Percentiles rank a stretch among this genome's conserved stretches.
Evolutionary conservation across 2,888 invertebrate genomes (phyloP).

Genomic region (Eretmocerus hayati): DNA sequence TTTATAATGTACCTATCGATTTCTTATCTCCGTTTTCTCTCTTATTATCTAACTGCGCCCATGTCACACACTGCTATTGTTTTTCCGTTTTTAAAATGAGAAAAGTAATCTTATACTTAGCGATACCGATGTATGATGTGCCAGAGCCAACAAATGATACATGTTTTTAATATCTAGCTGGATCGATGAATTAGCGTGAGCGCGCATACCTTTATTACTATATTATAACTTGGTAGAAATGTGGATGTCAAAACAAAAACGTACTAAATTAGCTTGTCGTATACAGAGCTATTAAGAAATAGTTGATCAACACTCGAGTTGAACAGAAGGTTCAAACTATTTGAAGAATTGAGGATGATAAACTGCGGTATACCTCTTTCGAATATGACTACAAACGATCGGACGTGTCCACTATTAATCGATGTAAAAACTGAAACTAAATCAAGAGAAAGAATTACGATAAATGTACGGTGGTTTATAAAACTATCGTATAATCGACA

Average conservation of each 20-base stretch:
- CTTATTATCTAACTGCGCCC: constrained; percentile 19
- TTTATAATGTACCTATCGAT: constrained; percentile 11
- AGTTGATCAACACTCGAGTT: constrained; percentile 20
- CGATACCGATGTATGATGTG: constrained; percentile 47
- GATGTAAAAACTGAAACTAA: constrained; percentile 30
- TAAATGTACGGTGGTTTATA: constrained; percentile 40
- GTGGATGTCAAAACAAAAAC: constrained; percentile 48
- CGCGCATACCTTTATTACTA: constrained; percentile 48
- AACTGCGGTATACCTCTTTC: constrained; percentile 42
- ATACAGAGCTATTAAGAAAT: constrained; percentile 42
- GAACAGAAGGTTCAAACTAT: constrained; percentile 21
- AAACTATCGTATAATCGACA: constrained; percentile 38
- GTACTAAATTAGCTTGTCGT: constrained; percentile 47
- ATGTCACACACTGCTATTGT: constrained; percentile 20
- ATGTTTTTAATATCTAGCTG: constrained; percentile 47
- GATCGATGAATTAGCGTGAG: constrained; percentile 46
- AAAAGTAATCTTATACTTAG: constrained; percentile 43
- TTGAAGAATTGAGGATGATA: constrained; percentile 31
- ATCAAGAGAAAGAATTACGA: constrained; percentile 18
- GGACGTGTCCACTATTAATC: constrained; percentile 41
- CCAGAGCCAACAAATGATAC: constrained; percentile 45
- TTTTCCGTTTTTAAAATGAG: constrained; percentile 24
- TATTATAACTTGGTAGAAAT: constrained; percentile 48
- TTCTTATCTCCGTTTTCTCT: constrained; percentile 16
- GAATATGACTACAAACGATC: constrained; percentile 47